These are phyloP conservation scores for Bombus superbus DNA, from an alignment of 1,140 invertebrate genomes.

Conservation along the genomic window DNA sequence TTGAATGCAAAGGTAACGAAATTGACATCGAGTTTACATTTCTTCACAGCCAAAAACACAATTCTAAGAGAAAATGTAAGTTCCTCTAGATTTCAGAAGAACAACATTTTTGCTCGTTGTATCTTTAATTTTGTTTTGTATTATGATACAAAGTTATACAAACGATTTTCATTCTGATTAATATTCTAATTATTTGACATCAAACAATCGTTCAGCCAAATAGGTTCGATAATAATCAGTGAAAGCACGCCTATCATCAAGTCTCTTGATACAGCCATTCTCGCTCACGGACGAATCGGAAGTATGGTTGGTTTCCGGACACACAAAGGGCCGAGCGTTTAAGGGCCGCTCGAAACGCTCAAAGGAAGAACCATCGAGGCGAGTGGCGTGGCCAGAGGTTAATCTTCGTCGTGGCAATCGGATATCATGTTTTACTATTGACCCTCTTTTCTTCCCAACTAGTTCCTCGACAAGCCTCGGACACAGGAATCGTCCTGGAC, in stretches of 20 bases:
- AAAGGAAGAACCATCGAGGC: slow-evolving; percentile 31
- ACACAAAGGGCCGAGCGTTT: slow-evolving; percentile 4
- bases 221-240: background rate
- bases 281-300: background rate
- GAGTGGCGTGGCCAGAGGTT: slow-evolving; percentile 12
- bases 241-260: background rate
- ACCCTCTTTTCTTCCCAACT: background rate
- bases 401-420: slow-evolving; percentile 17
- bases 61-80: too few species aligned
- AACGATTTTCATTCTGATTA: too few species aligned
- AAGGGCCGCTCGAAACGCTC: slow-evolving; percentile 1
- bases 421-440: slow-evolving; percentile 21
- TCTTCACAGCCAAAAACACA: too few species aligned
- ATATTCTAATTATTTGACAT: too few species aligned
- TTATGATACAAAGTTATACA: too few species aligned
- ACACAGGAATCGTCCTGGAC: background rate
- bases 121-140: too few species aligned
- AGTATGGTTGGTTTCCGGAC: background rate
- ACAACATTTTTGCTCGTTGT: too few species aligned
- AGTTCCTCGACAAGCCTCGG: background rate
- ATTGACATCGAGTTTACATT: too few species aligned
- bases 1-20: too few species aligned
- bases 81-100: too few species aligned
- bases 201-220: background rate
- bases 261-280: background rate